Evolutionary conservation across 2,888 invertebrate species (phyloP).

Genomic region (Drosophila percnosoma): DNA sequence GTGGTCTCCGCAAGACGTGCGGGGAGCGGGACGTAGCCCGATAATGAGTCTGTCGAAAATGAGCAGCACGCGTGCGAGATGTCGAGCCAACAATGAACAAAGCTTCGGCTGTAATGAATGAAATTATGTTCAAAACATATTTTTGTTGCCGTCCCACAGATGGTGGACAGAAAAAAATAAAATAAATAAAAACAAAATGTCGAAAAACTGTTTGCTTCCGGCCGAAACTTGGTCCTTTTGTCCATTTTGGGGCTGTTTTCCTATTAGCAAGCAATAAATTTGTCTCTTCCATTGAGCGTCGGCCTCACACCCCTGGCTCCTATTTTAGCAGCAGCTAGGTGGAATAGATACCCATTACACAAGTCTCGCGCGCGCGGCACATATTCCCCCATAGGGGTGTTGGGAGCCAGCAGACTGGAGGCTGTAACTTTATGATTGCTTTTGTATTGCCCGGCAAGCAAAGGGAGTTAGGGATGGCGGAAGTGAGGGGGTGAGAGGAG

Average conservation of each 20-base stretch:
- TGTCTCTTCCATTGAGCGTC: slow-evolving; percentile 57
- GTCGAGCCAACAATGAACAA: slow-evolving; percentile 36
- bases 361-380: slow-evolving; percentile 17
- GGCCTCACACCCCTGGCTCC: background rate
- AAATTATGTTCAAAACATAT: slow-evolving; percentile 64
- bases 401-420: slow-evolving; percentile 20
- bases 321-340: slow-evolving; percentile 21
- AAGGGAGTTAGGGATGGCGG: background rate
- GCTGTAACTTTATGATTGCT: slow-evolving; percentile 70
- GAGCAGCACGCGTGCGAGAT: slow-evolving; percentile 43
- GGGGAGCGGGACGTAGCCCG: slow-evolving; percentile 6
- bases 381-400: background rate
- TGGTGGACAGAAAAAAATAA: slow-evolving; percentile 1
- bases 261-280: slow-evolving; percentile 69
- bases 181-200: slow-evolving; percentile 32
- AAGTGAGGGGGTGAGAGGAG: background rate
- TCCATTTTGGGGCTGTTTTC: slow-evolving; percentile 58
- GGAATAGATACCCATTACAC: slow-evolving; percentile 56
- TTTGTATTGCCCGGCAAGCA: slow-evolving; percentile 47
- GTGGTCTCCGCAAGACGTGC: slow-evolving; percentile 2
- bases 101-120: slow-evolving; percentile 57
- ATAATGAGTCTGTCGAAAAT: slow-evolving; percentile 56
- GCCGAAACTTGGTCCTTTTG: slow-evolving; percentile 61
- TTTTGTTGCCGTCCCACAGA: slow-evolving; percentile 19
- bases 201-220: slow-evolving; percentile 62